Base-by-base conservation (phyloP, 2,888 invertebrate species). In the Balanococcus diminutus region DNA sequence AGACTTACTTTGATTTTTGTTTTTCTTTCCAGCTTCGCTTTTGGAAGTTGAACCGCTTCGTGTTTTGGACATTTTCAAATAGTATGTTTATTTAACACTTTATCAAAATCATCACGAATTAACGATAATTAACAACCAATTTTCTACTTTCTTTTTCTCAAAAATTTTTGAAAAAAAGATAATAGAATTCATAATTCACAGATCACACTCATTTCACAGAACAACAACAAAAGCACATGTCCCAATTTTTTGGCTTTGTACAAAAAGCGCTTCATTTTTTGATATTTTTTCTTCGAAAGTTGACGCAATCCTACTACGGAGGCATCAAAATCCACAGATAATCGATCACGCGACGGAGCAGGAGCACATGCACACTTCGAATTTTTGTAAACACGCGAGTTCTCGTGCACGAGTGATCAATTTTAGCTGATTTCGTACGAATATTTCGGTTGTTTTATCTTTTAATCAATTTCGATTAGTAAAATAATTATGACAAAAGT, bases 401-500 rank as follows among this genome's bases (percentile, higher is more conserved):
- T 51, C n/a, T 56, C 22, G 22, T 56, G 56, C 46, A n/a, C n/a
- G 1, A 56, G 19, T 22, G 8, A 22, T 36, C 3, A 36, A 6
- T 36, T 36, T 36, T 36, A 36, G 8, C 36, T 16, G 14, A 28
- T 11, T 28, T 67, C 14, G 25, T 28, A 0, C 16, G 16, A 67
- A 67, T 67, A 16, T 28, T 56, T 1, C 22, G 61, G 8, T 28
- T 67, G 8, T 22, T 67, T 67, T 28, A 28, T 28, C 16, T 28
- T 1, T 28, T 61, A n/a, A 46, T 4, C 28, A 31, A 67, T 16
- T 25, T 28, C 0, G 6, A 31, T 14, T 67, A 5, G 0, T 67
- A 28, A 11, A 28, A 28, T 46, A n/a, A 31, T 4, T 1, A 83
- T 84, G 84, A 75, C 32, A 14, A 84, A 84, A 84, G 28, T 84